These are phyloP conservation scores for Petrocephalus sullivani DNA, from an alignment of 2,797 vertebrate species.

Conservation along the genomic window DNA sequence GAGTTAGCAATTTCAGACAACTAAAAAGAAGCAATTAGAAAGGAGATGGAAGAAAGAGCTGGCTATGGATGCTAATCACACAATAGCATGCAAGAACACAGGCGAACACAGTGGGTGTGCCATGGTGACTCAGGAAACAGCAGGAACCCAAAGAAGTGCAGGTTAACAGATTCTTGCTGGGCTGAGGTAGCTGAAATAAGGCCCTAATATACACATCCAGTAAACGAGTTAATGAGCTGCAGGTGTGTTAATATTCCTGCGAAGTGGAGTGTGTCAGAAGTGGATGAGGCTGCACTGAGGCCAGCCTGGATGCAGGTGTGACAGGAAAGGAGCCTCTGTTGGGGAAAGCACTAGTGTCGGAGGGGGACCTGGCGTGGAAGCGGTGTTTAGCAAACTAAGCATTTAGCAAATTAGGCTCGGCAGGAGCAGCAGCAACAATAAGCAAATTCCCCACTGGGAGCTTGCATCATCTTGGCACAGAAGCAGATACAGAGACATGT, in stretches of 20 bases:
- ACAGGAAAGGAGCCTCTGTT: neutral
- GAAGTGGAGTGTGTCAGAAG: neutral
- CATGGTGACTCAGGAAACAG: neutral
- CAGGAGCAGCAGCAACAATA: neutral
- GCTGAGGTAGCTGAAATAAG: neutral
- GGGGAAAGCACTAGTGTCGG: neutral
- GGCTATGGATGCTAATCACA: neutral
- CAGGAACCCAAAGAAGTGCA: neutral
- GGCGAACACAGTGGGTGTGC: neutral
- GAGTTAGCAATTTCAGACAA: neutral
- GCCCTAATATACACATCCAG: neutral
- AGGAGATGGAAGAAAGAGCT: neutral
- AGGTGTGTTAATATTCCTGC: neutral
- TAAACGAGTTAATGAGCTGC: neutral
- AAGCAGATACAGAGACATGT: neutral
- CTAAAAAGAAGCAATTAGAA: neutral
- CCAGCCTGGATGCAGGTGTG: neutral
- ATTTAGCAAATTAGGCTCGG: neutral
- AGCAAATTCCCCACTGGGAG: neutral
- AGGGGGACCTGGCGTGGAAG: neutral
- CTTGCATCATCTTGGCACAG: neutral
- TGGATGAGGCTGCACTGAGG: neutral
- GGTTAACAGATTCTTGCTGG: neutral
- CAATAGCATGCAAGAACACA: neutral
- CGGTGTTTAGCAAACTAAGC: slow-evolving; percentile 13